Conservation (phyloP, 2,113 vertebrate genomes). For the Pagrus major region DNA sequence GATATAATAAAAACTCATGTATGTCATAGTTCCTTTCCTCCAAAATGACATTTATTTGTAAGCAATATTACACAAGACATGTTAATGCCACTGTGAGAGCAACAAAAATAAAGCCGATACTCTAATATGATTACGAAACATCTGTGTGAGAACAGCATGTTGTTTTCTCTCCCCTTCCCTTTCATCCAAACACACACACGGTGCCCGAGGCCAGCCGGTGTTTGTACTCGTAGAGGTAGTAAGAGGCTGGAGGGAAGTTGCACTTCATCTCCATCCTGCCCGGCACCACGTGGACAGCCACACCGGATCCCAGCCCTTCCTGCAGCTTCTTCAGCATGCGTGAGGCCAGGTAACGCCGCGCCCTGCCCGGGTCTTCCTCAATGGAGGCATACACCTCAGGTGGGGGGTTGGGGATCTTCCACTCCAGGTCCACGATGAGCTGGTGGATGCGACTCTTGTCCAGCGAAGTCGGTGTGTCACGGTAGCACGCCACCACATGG, state of each 20-base stretch:
- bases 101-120: slow-evolving; percentile 35
- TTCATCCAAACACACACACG: slow-evolving; percentile 81
- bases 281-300: slow-evolving; percentile 81
- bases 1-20: slow-evolving; percentile 11
- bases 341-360: slow-evolving; percentile 76
- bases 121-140: slow-evolving; percentile 21
- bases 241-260: slow-evolving; percentile 81
- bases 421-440: slow-evolving; percentile 83
- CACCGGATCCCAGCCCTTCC: slow-evolving; percentile 75
- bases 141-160: slow-evolving; percentile 32
- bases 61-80: slow-evolving; percentile 30
- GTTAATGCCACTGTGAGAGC: slow-evolving; percentile 37
- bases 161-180: background rate
- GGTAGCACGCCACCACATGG: slow-evolving; percentile 76
- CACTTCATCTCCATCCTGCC: slow-evolving; percentile 81
- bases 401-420: slow-evolving; percentile 84
- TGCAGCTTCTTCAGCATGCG: slow-evolving; percentile 82
- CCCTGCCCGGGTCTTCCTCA: slow-evolving; percentile 81
- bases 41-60: slow-evolving; percentile 54
- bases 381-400: slow-evolving; percentile 82
- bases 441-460: slow-evolving; percentile 81
- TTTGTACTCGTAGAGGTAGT: slow-evolving; percentile 83
- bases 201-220: slow-evolving; percentile 83
- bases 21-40: slow-evolving; percentile 8
- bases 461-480: slow-evolving; percentile 76